Conservation (phyloP, 2,888 invertebrate species). For the Danaus chrysippus region DNA sequence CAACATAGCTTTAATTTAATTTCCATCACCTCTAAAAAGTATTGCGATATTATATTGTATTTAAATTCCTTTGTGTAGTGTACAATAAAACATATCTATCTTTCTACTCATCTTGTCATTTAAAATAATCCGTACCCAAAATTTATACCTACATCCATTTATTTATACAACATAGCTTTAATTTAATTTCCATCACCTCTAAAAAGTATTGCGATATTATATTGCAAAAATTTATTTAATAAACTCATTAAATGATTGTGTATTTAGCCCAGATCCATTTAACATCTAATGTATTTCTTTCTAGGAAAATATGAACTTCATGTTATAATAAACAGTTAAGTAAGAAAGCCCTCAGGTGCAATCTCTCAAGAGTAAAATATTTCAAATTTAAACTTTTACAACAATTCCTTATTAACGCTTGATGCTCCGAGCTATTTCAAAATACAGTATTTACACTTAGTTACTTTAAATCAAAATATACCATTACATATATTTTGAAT, state of each 20-base stretch:
- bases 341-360: background rate
- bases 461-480: too few relatives aligned
- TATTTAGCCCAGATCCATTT: background rate
- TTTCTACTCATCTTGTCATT: too few relatives aligned
- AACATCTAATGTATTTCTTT: background rate
- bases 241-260: background rate
- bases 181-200: too few relatives aligned
- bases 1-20: too few relatives aligned
- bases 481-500: too few relatives aligned
- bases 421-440: background rate
- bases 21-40: background rate
- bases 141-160: too few relatives aligned
- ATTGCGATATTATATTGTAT: background rate
- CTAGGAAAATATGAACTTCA: background rate
- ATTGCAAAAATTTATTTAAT: background rate
- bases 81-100: too few relatives aligned
- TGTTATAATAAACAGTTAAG: background rate
- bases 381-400: background rate
- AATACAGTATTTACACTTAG: too few relatives aligned
- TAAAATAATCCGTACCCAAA: too few relatives aligned
- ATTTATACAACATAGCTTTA: too few relatives aligned
- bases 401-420: background rate
- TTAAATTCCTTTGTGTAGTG: too few relatives aligned
- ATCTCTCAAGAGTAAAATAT: background rate
- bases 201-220: background rate